Base-by-base conservation (phyloP, 2,797 vertebrate species). In the Rhodeus uyekii region DNA sequence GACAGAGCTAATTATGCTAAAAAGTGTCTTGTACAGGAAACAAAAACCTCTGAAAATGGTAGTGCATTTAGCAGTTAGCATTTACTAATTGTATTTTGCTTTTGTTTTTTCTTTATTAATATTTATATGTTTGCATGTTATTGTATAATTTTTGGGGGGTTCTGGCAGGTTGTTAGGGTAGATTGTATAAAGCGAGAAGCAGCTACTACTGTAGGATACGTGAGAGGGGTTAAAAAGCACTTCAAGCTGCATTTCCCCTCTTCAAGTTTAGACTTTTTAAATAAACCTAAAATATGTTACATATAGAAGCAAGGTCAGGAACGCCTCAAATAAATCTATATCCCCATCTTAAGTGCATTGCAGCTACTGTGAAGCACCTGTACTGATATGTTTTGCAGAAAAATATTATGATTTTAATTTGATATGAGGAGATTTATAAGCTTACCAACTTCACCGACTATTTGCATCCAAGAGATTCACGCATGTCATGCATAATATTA, bases 401-500 rank as follows among this genome's bases (percentile, higher is more conserved):
- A 42, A 60, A 75, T 80, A 46, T 19, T 42, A 44, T n/a, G 12
- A 80, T 58, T 69, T 58, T 44, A 19, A 60, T 71, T 60, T 46
- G 24, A 69, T 69, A 34, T 12, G 27, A 71, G 27, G 16, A 78
- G 76, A 78, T 78, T 50, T 65, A 50, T 24, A 38, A 58, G 65
- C 65, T 80, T 32, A 58, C 78, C 4, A 19, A 60, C 36, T 42
- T 69, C 36, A 16, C 18, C 32, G 38, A 44, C 22, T 79, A 58
- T 69, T 69, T 68, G 65, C 50, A 44, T 58, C 36, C 13, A 0
- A 42, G 65, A 32, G 65, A 79, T 42, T 79, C 77, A 8, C 7
- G 12, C 65, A 44, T 32, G 27, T 44, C 77, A 55, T 80, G 27
- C 65, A 44, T 42, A 58, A 71, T 71, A 60, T 80, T 80, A 71